phyloP scores from a whole-genome alignment of 2,113 vertebrate genomes.

The Bubo blakistoni region DNA sequence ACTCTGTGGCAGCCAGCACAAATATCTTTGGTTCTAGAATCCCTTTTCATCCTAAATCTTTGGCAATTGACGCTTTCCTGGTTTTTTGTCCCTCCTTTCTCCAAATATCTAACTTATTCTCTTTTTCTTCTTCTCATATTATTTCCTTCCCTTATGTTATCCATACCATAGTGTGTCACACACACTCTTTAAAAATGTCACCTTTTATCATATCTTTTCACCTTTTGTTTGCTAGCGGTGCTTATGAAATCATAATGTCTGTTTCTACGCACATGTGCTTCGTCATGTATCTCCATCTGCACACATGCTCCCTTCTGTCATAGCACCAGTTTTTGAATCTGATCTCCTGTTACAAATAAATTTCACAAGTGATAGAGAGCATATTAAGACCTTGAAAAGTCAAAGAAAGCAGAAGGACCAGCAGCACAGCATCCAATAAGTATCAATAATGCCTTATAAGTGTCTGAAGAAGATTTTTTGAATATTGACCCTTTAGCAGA shows the following conservation, averaged over 20 bases:
- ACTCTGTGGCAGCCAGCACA: neutral
- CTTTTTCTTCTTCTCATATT: neutral
- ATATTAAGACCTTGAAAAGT: neutral
- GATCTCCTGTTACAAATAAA: neutral
- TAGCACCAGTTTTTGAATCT: neutral
- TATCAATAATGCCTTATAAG: neutral
- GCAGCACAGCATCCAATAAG: accelerated
- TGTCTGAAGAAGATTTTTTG: neutral
- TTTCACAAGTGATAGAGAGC: neutral
- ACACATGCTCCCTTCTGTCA: neutral
- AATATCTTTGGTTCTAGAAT: neutral
- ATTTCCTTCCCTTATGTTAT: neutral
- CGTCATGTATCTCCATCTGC: neutral
- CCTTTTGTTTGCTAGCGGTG: neutral
- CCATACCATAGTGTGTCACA: neutral
- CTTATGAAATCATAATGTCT: neutral
- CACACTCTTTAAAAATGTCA: neutral
- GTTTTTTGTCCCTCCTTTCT: neutral
- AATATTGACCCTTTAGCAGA: neutral
- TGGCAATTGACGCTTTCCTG: neutral
- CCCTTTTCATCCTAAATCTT: neutral
- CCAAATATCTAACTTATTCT: neutral
- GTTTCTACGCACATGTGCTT: neutral
- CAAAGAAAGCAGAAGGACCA: neutral
- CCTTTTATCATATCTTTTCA: neutral